These are phyloP conservation scores for Ellobius talpinus DNA, from an alignment of 2,113 vertebrate genomes.

Conservation along the genomic window DNA sequence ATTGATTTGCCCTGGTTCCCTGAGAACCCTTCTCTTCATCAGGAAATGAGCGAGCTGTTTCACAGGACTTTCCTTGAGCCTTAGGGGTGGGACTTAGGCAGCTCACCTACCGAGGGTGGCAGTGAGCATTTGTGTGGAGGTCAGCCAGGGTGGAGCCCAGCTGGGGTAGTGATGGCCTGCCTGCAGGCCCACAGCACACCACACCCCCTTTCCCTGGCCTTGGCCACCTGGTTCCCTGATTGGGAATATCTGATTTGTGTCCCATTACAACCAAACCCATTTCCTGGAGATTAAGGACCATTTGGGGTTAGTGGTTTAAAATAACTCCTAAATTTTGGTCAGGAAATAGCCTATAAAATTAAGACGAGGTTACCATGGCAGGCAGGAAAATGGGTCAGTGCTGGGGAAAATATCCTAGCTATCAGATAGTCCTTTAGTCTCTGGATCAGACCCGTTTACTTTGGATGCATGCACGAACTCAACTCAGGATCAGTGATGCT, in stretches of 20 bases:
- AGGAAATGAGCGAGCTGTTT: rapidly evolving
- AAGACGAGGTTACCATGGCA: conserved; percentile 61
- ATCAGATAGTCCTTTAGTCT: rapidly evolving
- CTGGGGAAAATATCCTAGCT: not conserved
- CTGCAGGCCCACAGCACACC: not conserved
- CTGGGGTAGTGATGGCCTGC: not conserved
- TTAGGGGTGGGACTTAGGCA: not conserved
- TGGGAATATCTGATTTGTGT: conserved; percentile 25
- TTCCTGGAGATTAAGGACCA: conserved; percentile 68
- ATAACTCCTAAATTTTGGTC: conserved; percentile 69
- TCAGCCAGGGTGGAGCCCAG: not conserved
- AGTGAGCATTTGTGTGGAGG: not conserved
- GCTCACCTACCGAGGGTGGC: rapidly evolving
- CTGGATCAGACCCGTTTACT: not conserved
- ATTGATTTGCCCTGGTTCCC: not conserved
- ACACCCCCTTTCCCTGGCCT: not conserved
- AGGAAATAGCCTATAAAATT: conserved; percentile 73
- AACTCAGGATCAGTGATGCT: not conserved
- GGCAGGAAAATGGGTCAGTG: conserved; percentile 59
- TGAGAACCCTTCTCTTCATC: not conserved
- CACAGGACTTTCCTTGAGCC: not conserved
- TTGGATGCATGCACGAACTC: not conserved
- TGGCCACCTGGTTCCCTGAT: not conserved
- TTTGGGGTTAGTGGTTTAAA: conserved; percentile 78
- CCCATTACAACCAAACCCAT: not conserved